Base-by-base conservation (phyloP, 1,140 invertebrate species). In the Notospermus geniculatus region DNA sequence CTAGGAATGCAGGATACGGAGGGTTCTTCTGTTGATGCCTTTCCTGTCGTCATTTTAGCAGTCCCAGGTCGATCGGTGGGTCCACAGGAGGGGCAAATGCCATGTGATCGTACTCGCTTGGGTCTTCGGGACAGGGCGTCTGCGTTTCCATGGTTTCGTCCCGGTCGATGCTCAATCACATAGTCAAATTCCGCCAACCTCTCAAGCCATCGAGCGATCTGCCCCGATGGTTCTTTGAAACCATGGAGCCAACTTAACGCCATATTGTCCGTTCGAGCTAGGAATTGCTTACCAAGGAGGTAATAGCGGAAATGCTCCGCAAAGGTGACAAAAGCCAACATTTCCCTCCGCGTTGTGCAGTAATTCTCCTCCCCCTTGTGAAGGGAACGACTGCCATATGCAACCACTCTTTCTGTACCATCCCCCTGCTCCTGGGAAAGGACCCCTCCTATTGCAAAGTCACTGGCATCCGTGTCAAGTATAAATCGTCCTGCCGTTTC, bases 361-460 rank as follows among this genome's bases (percentile, higher is more conserved):
- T 28, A 69, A 4, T 64, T 62, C 36, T 25, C 54, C 30, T 69
- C 65, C 23, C 15, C 19, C 17, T 52, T n/a, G 1, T 43, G 45
- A 15, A 71, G 50, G 15, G 55, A 46, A 22, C 52, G 39, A 36
- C 60, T 67, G 15, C 19, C 50, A 58, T 65, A 71, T 1, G 60
- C 60, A 17, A 72, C 60, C 2, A 66, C 62, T 23, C 60, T n/a
- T 39, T 70, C 64, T 19, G 52, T 30, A 50, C 64, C 59, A 13
- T 64, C 4, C 1, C 54, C 65, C 27, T 63, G 32, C 25, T 39
- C 23, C 55, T 75, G 71, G 11, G 62, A 61, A 17, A 77, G 65
- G 1, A 71, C 73, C 2, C 62, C 69, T n/a, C 71, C 70, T 17
- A 75, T 43, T 11, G 58, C 72, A 30, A 45, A 27, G n/a, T 64